Evolutionary conservation across 2,113 vertebrate species (phyloP), one percentile per base, ranked within the genome.

Genomic region (Ginglymostoma cirratum): DNA sequence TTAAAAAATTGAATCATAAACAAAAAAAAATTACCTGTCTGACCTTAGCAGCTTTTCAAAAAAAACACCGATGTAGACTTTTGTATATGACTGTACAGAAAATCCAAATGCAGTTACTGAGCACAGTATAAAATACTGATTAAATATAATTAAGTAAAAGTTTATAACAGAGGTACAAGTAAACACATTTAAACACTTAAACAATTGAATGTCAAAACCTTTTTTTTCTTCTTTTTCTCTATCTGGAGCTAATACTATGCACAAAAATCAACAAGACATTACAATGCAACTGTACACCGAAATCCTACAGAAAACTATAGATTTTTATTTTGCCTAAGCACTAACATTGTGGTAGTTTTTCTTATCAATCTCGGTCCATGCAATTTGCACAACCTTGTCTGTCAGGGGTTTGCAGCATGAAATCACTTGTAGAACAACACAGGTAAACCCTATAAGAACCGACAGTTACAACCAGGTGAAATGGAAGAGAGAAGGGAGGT

Each of bases 101-200:
- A 96, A 97, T 97, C 97, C 96, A 97, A 98, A 98, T 98, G 98
- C 98, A 98, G 98, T 98, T 98, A 98, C 97, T 97, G 98, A 99
- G 98, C 98, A 98, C 97, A 98, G 98, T 98, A 98, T 61, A 97
- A 97, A 98, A 98, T 98, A 98, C 98, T 98, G 98, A 97, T 97
- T 98, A 98, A 97, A 98, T 97, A 97, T 30, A 69, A 80, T 95
- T 96, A 96, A 97, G 96, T 97, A 97, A 97, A 98, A 97, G 97
- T 97, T 97, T 96, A 96, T 96, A 96, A 97, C 70, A 97, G 97
- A 98, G 97, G 97, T 97, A 97, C 96, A 97, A 98, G 97, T 95
- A 97, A 96, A 97, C 96, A 97, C 42, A 93, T 95, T 48, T 78
- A 93, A 96, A 96, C 95, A 95, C 83, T 87, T 61, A 80, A 95